phyloP scores from a whole-genome alignment of 2,113 vertebrate genomes.

The Gallinago media region DNA sequence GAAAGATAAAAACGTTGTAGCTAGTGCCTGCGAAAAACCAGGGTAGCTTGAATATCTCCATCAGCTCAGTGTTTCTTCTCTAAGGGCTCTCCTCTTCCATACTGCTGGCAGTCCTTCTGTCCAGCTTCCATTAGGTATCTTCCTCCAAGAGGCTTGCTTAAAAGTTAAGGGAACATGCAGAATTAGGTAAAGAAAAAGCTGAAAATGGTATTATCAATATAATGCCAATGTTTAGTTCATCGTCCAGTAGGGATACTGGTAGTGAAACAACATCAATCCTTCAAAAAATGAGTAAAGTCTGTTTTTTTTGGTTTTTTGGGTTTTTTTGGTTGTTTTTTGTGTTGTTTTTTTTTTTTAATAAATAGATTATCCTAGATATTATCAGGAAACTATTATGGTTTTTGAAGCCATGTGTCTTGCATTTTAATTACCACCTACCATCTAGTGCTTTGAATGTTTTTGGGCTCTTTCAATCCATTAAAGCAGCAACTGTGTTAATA shows the following conservation, averaged over 20 bases:
- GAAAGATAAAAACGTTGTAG: background rate
- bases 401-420: background rate
- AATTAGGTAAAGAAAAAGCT: background rate
- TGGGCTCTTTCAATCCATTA: background rate
- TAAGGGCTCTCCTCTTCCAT: background rate
- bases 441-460: background rate
- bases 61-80: background rate
- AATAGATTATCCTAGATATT: background rate
- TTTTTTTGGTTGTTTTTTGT: background rate
- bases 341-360: background rate
- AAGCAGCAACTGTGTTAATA: slow-evolving; percentile 37
- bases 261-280: background rate
- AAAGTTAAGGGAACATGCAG: background rate
- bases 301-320: no score
- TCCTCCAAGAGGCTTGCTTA: background rate
- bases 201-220: background rate
- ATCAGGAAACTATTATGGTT: background rate
- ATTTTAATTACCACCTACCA: slow-evolving; percentile 18
- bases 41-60: accelerated
- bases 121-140: background rate
- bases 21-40: background rate
- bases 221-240: background rate
- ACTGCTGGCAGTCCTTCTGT: background rate
- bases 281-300: background rate
- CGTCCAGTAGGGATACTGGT: background rate